Percentiles rank a stretch among this genome's conserved stretches.
These are phyloP conservation scores for Acanthoscelides obtectus DNA, from an alignment of 2,888 invertebrate species.

Conservation along the genomic window DNA sequence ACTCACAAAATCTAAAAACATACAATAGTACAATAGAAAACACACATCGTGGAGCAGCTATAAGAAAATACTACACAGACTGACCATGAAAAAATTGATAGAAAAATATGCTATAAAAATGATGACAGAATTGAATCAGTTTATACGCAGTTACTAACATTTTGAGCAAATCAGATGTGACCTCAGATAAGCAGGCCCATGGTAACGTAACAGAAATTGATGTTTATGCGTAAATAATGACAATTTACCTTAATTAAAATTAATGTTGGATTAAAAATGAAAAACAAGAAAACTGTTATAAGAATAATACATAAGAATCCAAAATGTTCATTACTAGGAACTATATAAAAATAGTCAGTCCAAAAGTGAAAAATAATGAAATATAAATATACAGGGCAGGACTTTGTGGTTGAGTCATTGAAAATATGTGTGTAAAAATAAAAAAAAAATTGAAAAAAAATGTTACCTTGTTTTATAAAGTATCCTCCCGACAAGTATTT, in stretches of 20 bases:
- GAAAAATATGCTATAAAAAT: neutral
- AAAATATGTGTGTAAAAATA: no score
- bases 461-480: no score
- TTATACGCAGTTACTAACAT: neutral
- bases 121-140: neutral
- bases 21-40: neutral
- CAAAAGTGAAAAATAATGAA: conserved; percentile 8
- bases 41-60: neutral
- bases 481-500: no score
- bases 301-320: neutral
- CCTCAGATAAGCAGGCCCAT: neutral
- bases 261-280: neutral
- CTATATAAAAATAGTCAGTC: conserved; percentile 11
- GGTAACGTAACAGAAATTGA: neutral
- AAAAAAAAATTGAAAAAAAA: no score
- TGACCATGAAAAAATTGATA: neutral
- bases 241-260: neutral
- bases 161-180: neutral
- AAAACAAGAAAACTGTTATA: no score
- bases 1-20: neutral
- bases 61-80: neutral
- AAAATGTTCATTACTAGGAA: neutral
- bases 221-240: neutral
- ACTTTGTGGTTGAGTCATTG: no score
- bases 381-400: conserved; percentile 1